A percentile compares a stretch with the other conserved stretches of the same genome.
These are phyloP conservation scores for Emmelina monodactyla DNA, from an alignment of 2,888 invertebrate species.

Conservation along the genomic window DNA sequence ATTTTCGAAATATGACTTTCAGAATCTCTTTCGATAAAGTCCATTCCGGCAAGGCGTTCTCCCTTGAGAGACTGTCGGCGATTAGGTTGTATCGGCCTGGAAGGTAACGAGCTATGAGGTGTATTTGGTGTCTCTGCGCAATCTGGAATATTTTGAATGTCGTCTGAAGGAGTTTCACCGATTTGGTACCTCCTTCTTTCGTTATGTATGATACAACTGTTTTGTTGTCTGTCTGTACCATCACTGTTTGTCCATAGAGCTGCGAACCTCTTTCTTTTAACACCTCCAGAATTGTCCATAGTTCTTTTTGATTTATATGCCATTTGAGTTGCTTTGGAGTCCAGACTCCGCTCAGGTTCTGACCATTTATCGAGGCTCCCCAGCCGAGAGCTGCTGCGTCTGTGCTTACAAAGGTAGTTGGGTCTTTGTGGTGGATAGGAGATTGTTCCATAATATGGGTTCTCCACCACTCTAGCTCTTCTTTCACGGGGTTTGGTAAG, in stretches of 20 bases:
- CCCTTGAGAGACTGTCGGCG: slow-evolving; percentile 15
- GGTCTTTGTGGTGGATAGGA: slow-evolving; percentile 5
- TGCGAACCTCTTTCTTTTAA: slow-evolving; percentile 1
- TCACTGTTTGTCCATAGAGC: neutral
- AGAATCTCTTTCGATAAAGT: neutral
- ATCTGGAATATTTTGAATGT: slow-evolving; percentile 9
- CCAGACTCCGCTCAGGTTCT: slow-evolving; percentile 7
- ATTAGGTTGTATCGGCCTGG: slow-evolving; percentile 15
- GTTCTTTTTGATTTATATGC: slow-evolving; percentile 13
- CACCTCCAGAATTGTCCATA: slow-evolving; percentile 4
- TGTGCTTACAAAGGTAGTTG: slow-evolving; percentile 8
- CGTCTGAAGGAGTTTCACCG: slow-evolving; percentile 6
- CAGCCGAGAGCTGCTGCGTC: slow-evolving; percentile 11
- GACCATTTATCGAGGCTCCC: slow-evolving; percentile 8
- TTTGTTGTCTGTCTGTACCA: slow-evolving; percentile 10
- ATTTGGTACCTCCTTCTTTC: slow-evolving; percentile 17
- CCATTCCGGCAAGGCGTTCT: slow-evolving; percentile 3
- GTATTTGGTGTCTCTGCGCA: slow-evolving; percentile 4
- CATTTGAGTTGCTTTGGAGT: slow-evolving; percentile 4
- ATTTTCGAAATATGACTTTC: slow-evolving; percentile 5
- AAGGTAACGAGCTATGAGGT: slow-evolving; percentile 12
- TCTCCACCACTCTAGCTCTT: slow-evolving; percentile 10
- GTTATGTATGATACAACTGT: slow-evolving; percentile 15
- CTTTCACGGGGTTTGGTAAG: slow-evolving; percentile 2
- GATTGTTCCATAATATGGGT: neutral